Base-by-base conservation (phyloP, 2,888 invertebrate species). In the Agriopis marginaria region DNA sequence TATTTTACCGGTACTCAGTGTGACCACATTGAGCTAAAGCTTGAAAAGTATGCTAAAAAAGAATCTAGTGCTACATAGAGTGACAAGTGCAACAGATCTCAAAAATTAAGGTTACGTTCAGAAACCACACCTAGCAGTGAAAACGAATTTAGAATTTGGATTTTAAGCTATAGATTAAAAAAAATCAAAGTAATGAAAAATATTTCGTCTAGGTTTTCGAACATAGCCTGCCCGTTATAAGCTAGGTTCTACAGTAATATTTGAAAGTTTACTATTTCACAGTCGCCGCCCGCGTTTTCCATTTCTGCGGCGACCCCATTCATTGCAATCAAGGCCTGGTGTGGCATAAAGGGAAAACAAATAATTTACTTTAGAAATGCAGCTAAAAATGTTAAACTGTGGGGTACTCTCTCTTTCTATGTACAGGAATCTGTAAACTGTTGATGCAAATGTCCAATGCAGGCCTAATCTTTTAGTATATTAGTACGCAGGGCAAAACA, bases 261-360 rank as follows among this genome's bases (percentile, higher is more conserved):
- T 82, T 82, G 79, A 89, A 85, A 88, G 82, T 87, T 90, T 90
- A 90, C 90, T 86, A 89, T 89, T 77, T 92, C 90, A 85, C 87
- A 86, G 86, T 89, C 84, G 86, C 84, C 90, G 77, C 87, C 86
- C 85, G 88, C 86, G 81, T 90, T 89, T 83, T 85, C 81, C 85
- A 84, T 85, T 87, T 92, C 91, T 71, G 89, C 89, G 75, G 92
- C 89, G 79, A 91, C 87, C 82, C 93, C 93, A 79, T 93, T 93
- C 94, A 94, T 93, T 82, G 89, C 83, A 85, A 91, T 86, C 88
- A 94, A 91, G 81, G 92, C 83, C 93, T 94, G 90, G 86, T 85
- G 88, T 86, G 83, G 87, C 86, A 88, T 77, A 85, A 74, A 89
- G 84, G 82, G 78, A 91, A 91, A 90, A 91, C 80, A 90, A 88